Percentiles rank a stretch among this genome's conserved stretches.
Conservation (phyloP, 2,888 invertebrate species). For the Rhingia rostrata region DNA sequence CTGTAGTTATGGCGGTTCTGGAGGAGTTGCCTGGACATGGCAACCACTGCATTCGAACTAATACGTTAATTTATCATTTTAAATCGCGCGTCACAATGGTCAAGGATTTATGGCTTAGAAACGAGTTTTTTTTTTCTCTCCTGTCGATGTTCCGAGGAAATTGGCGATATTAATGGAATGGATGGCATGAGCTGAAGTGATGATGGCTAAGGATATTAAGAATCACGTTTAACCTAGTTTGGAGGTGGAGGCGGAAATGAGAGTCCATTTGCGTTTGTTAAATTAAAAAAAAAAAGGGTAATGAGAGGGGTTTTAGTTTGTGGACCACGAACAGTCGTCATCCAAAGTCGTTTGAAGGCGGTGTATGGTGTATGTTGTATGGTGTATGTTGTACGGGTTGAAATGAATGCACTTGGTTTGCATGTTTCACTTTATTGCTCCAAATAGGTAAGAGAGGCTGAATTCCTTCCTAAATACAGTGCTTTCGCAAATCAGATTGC, state of each 20-base stretch:
- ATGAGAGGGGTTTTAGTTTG: no score
- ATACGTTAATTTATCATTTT: conserved; percentile 72
- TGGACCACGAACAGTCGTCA: no score
- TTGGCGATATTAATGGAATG: conserved; percentile 54
- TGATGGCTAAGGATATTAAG: conserved; percentile 36
- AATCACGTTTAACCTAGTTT: conserved; percentile 44
- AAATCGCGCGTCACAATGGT: conserved; percentile 70
- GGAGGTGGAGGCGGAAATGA: neutral
- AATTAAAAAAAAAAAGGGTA: no score
- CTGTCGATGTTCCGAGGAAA: conserved; percentile 33
- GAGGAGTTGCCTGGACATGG: conserved; percentile 34
- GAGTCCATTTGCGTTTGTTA: no score
- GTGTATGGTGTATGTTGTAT: no score
- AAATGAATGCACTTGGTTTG: no score
- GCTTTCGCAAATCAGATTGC: no score
- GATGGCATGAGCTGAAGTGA: conserved; percentile 11
- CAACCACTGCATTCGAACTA: conserved; percentile 54
- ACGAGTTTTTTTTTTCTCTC: conserved; percentile 11
- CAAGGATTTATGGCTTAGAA: conserved; percentile 65
- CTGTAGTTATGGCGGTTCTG: conserved; percentile 30
- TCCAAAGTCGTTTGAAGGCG: no score
- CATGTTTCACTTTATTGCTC: no score
- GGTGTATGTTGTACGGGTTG: no score
- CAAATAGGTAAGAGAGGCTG: no score
- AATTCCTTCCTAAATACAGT: no score